Base-by-base conservation (phyloP, 2,797 vertebrate species). In the Esox masquinongy region DNA sequence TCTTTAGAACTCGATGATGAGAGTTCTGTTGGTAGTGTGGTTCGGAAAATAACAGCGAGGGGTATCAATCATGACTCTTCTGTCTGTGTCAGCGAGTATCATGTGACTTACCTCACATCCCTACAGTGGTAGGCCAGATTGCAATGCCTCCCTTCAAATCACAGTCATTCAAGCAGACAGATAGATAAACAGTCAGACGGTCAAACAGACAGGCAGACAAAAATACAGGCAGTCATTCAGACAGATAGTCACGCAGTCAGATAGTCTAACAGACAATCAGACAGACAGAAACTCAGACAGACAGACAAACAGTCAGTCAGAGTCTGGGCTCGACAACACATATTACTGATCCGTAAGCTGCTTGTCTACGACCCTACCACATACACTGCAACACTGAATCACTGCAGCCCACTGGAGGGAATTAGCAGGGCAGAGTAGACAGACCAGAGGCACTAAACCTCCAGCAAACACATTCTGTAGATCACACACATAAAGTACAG, bases 61-160 rank as follows among this genome's bases (percentile, higher is more conserved):
- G 1, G 43, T 77, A 85, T 90, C 86, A 80, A 84, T 93, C 90
- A 85, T 24, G 26, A 71, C 53, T 80, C 82, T 86, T 86, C 87
- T 81, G 83, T 79, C 83, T 76, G 73, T 86, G 89, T 92, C 88
- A 87, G 89, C 77, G 64, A 56, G 86, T 80, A 78, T 89, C 76
- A 8, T 78, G 88, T 92, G 86, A 87, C 90, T 88, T 80, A 89
- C 77, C 86, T 87, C 89, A 84, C 84, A 74, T 74, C 68, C 53
- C 12, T 15, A 64, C 74, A 56, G 79, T 73, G 79, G 82, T 79
- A 70, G 69, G 77, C 24, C 63, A 61, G 53, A 73, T 74, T 70
- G 14, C 74, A 72, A 61, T 78, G 22, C 16, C 75, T 83, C 74
- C 51, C 59, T 63, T 78, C 63, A 78, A 39, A 16, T 15, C 14